Percentiles rank a stretch among this genome's conserved stretches.
Evolutionary conservation across 2,113 vertebrate species (phyloP).

Genomic region (Barbus barbus): DNA sequence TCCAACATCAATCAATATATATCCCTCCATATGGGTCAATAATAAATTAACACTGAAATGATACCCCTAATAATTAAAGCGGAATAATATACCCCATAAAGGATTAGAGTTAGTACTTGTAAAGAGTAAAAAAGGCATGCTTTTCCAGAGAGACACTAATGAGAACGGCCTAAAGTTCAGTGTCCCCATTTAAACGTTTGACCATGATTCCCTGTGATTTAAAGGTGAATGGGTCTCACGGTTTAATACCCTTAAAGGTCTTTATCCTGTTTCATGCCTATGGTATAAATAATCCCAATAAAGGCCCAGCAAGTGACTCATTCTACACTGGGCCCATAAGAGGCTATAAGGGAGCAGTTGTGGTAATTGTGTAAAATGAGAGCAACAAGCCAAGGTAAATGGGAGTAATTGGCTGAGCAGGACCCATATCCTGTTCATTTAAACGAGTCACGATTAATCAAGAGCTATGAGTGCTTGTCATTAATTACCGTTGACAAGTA

Average conservation of each 20-base stretch:
- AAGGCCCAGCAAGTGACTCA: neutral
- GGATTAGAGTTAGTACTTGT: neutral
- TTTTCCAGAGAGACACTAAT: neutral
- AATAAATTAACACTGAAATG: neutral
- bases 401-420: slow-evolving; percentile 31
- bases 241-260: slow-evolving; percentile 17
- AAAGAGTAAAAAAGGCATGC: neutral
- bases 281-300: slow-evolving; percentile 36
- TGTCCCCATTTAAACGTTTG: neutral
- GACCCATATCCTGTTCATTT: slow-evolving; percentile 50
- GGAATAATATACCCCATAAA: neutral
- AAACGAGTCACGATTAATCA: slow-evolving; percentile 59
- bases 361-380: slow-evolving; percentile 46
- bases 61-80: neutral
- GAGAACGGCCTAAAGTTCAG: neutral
- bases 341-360: slow-evolving; percentile 33
- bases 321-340: slow-evolving; percentile 8
- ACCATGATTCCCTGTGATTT: neutral
- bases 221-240: neutral
- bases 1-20: neutral
- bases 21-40: neutral
- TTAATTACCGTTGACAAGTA: slow-evolving; percentile 43
- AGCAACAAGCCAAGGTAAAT: slow-evolving; percentile 49
- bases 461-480: slow-evolving; percentile 38
- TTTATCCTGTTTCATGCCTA: slow-evolving; percentile 2